A percentile compares a stretch with the other conserved stretches of the same genome.
phyloP scores from a whole-genome alignment of 1,140 invertebrate species.

The Ceratina australensis region DNA sequence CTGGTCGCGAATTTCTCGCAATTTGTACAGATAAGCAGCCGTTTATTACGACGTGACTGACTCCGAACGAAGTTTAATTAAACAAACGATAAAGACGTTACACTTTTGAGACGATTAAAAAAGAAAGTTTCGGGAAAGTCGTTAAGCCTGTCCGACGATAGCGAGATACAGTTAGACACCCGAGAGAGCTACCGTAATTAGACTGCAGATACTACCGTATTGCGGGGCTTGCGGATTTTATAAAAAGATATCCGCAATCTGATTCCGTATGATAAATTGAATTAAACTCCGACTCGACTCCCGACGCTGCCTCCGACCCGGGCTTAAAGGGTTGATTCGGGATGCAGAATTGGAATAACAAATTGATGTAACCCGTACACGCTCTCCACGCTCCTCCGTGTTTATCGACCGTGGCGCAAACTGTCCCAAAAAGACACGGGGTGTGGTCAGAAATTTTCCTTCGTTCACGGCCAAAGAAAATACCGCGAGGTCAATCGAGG shows the following conservation, averaged over 20 bases:
- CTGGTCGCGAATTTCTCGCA: background rate
- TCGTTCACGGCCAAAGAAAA: slow-evolving; percentile 1
- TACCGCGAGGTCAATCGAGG: slow-evolving; percentile 24
- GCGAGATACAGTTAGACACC: no score
- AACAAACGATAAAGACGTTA: background rate
- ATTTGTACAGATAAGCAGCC: slow-evolving; percentile 3
- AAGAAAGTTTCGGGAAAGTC: no score
- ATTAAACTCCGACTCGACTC: no score
- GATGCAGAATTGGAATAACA: background rate
- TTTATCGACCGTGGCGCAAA: slow-evolving; percentile 54
- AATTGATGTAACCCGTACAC: slow-evolving; percentile 38
- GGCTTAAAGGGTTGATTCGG: background rate
- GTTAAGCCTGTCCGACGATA: no score
- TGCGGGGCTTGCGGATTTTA: no score
- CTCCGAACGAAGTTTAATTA: background rate
- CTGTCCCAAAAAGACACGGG: slow-evolving; percentile 51
- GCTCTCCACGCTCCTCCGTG: slow-evolving; percentile 25
- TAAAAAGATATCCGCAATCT: no score
- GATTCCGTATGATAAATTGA: no score
- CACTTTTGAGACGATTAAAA: no score
- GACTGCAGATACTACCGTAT: no score
- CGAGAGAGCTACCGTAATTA: no score
- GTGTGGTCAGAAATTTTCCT: slow-evolving; percentile 53
- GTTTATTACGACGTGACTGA: background rate
- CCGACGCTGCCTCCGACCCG: no score